Base-by-base conservation (phyloP, 2,888 invertebrate species). In the Epirrhoe tristata region DNA sequence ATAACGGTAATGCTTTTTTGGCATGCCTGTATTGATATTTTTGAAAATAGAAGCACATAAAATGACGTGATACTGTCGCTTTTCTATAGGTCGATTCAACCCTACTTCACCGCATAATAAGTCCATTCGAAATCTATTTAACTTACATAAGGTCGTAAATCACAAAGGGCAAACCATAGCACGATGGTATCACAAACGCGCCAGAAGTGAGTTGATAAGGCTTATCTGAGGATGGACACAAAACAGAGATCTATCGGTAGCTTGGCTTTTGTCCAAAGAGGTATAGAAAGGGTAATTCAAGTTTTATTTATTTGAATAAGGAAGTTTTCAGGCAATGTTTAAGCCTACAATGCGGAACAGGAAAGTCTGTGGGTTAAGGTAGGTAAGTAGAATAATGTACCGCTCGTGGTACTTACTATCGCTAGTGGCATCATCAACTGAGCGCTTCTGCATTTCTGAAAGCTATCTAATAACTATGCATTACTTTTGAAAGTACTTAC, bases 121-220 rank as follows among this genome's bases (percentile, higher is more conserved):
- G 14, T 48, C 6, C 16, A 48, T 48, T 43, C 12, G 39, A 43
- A 43, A 43, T 12, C 12, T 12, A 39, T 12, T 43, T 43, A 48
- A 24, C 43, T 16, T 17, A n/a, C 34, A 16, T 12, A 43, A 10
- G 7, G 6, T 46, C 16, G 51, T 58, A 51, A 48, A 48, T 61
- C 48, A 63, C 53, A 59, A 63, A 62, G 43, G 61, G 59, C 55
- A 36, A 34, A 24, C 32, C 24, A 48, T 62, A 55, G n/a, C 36
- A 24, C 10, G 62, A 62, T 62, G 55, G 50, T 62, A 62, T 62
- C 55, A 24, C 53, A 53, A 56, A 52, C 24, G 55, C 36, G 36
- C 8, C 48, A 54, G 48, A 58, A 58, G 51, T 58, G 48, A 61
- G 54, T 55, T 12, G 55, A 56, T 55, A 62, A 55, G 14, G 55